Evolutionary conservation across 2,888 invertebrate species (phyloP), one percentile per base, ranked within the genome.

Genomic region (Ennomos quercinarius): DNA sequence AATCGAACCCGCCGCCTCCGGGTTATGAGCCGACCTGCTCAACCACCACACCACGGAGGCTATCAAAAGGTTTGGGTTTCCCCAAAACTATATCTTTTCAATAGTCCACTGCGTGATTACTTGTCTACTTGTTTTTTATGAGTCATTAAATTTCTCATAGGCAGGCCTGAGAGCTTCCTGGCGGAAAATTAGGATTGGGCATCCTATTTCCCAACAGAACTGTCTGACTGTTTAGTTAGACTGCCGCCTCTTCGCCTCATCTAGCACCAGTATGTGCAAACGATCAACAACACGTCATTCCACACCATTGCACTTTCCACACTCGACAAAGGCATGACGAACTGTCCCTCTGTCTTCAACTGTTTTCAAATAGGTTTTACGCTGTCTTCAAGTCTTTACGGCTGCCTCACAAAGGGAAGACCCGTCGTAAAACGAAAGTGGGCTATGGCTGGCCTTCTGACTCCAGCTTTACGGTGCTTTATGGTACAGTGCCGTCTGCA

Each of bases 321-420:
- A 43, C 51, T 47, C 42, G 38, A 48, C 54, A 52, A 53, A 50
- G 55, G 61, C 59, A 52, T 49, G 53, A 57, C 57, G 57, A 57
- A 56, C 53, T 47, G 46, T 44, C 47, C 9, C 40, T 38, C 13
- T 40, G 1, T 34, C 17, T 37, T 37, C 10, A 45, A 46, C 40
- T 46, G 49, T 53, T 52, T 52, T 42, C 53, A 46, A 54, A 59
- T 54, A 35, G 36, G 47, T 45, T 57, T 59, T 59, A 59, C 53
- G 59, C 38, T 54, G 59, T 53, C 58, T 58, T 58, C 49, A 49
- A 54, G 44, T 45, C 48, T 59, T 59, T 54, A 59, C 49, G 41
- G 49, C 45, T 17, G 63, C 68, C 65, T 74, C 77, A 87, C 88
- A 89, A 88, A 87, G 83, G 86, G 80, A 79, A 75, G 78, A 58